A percentile compares a stretch with the other conserved stretches of the same genome.
phyloP scores from a whole-genome alignment of 2,797 vertebrate species.

The Alca torda region DNA sequence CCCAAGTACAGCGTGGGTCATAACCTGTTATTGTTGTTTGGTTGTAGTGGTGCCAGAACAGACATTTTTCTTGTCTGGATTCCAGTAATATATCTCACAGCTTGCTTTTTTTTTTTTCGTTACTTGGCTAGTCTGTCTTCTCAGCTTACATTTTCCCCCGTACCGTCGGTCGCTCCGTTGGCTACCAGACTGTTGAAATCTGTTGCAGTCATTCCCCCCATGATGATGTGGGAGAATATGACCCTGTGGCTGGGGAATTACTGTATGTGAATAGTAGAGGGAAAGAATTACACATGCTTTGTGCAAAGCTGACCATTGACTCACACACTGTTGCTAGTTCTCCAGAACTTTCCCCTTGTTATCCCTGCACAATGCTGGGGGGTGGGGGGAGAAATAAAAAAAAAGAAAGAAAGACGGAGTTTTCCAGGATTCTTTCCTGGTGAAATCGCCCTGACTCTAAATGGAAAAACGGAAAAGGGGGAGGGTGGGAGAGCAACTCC shows the following conservation, averaged over 20 bases:
- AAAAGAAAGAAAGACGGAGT: background rate
- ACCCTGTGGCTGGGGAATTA: slow-evolving; percentile 31
- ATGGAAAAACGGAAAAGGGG: background rate
- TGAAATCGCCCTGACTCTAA: background rate
- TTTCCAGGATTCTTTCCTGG: slow-evolving; percentile 53
- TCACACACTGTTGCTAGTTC: background rate
- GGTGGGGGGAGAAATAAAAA: background rate
- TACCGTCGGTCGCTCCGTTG: background rate
- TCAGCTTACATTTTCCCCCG: slow-evolving; percentile 31
- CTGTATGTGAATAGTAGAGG: background rate
- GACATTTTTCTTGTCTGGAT: slow-evolving; percentile 42
- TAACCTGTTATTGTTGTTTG: slow-evolving; percentile 54
- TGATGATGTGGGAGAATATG: slow-evolving; percentile 33
- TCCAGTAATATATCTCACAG: slow-evolving; percentile 40
- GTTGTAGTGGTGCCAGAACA: slow-evolving; percentile 37
- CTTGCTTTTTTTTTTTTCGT: background rate
- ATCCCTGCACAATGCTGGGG: background rate
- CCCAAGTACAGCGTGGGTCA: background rate
- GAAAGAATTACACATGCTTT: slow-evolving; percentile 52
- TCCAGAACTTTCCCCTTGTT: background rate
- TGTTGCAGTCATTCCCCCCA: slow-evolving; percentile 14
- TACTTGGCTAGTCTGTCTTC: background rate
- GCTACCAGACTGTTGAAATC: slow-evolving; percentile 36
- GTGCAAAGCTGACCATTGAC: slow-evolving; percentile 10
- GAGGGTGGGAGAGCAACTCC: background rate